Base-by-base conservation (phyloP, 2,113 vertebrate species). In the Jacana jacana region DNA sequence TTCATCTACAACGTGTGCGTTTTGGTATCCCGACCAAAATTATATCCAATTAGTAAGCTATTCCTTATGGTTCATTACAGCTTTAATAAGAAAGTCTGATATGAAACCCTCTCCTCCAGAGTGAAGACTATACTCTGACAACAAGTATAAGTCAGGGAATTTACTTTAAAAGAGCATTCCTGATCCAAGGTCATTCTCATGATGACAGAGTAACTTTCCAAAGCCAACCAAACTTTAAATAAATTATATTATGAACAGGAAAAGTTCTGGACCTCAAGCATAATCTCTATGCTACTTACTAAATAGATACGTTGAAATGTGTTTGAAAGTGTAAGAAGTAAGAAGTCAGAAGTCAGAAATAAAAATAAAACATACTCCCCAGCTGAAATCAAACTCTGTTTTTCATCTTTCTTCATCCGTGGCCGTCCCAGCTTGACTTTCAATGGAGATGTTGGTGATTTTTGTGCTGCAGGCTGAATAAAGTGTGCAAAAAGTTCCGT, bases 401-500 rank as follows among this genome's bases (percentile, higher is more conserved):
- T 99, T 86, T 99, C 98, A 91, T 99, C 98, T 27, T 98, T 98
- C 97, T 98, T 99, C 81, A 98, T 78, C 69, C 98, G 98, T 75
- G 98, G 98, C 35, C 98, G 96, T 68, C 98, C 98, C 91, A 98
- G 92, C 89, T 98, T 98, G 93, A 99, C 98, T 96, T 98, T 99
- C 81, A 99, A 71, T 23, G 98, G 99, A 84, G 98, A 99, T 0
- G 98, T 98, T 89, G 99, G 99, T 6, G 98, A 98, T 89, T 99
- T 99, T 95, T 99, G 99, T 57, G 98, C 98, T 78, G 98, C 98
- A 39, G 99, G 99, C 91, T 99, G 99, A 97, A 99, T 98, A 79
- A 99, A 99, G 97, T 99, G 99, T 77, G 99, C 98, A 96, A 99
- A 99, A 42, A 99, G 98, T 89, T 99, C 99, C 19, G 99, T 99